phyloP scores from a whole-genome alignment of 2,888 invertebrate genomes.

The Globia sparganii region DNA sequence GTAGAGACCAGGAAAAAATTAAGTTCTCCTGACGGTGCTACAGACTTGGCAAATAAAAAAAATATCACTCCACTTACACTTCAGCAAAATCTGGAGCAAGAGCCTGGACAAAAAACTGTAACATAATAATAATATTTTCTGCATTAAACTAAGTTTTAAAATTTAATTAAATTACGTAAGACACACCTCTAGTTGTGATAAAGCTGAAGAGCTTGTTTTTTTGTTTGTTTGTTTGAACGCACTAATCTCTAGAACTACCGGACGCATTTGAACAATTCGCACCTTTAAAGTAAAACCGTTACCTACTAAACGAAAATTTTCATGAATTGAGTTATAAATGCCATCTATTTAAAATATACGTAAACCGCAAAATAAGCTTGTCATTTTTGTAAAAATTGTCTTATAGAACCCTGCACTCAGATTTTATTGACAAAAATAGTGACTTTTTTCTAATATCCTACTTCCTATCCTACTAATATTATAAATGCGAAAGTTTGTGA shows the following conservation, averaged over 20 bases:
- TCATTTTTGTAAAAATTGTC: too few species aligned
- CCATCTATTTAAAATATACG: too few species aligned
- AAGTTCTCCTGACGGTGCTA: slow-evolving; percentile 11
- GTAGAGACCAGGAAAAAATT: slow-evolving; percentile 26
- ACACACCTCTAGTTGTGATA: background rate
- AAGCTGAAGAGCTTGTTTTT: background rate
- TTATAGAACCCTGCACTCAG: too few species aligned
- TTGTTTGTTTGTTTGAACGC: background rate
- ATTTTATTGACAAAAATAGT: too few species aligned
- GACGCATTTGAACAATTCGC: background rate
- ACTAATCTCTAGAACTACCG: background rate
- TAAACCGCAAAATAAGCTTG: too few species aligned
- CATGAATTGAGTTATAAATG: too few species aligned
- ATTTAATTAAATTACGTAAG: slow-evolving; percentile 12
- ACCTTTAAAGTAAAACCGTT: too few species aligned
- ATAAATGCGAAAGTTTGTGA: too few species aligned
- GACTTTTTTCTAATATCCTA: too few species aligned
- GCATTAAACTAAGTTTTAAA: slow-evolving; percentile 14
- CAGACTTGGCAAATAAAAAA: slow-evolving; percentile 36
- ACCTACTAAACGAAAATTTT: too few species aligned
- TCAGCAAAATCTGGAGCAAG: slow-evolving; percentile 28
- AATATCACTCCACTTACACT: slow-evolving; percentile 18
- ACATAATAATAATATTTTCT: slow-evolving; percentile 21
- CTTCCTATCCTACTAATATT: too few species aligned
- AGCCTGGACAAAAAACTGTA: slow-evolving; percentile 23